These are phyloP conservation scores for Troides oblongomaculatus DNA, from an alignment of 2,888 invertebrate species.

Conservation along the genomic window DNA sequence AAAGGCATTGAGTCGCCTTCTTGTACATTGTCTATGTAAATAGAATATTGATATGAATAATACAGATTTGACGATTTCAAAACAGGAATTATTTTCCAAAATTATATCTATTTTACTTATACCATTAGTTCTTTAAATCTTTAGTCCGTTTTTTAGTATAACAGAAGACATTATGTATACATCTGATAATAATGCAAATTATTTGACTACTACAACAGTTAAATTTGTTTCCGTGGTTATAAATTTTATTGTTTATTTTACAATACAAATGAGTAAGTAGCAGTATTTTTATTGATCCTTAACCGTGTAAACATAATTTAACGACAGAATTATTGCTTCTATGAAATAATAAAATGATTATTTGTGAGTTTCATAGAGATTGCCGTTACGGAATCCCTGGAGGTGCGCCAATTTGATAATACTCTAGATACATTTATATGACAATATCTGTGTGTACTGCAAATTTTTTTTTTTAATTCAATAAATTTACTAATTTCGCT, in stretches of 20 bases:
- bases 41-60: too few relatives aligned
- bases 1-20: too few relatives aligned
- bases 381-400: slow-evolving; percentile 6
- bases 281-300: background rate
- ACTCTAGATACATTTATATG: slow-evolving; percentile 14
- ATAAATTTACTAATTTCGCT: slow-evolving; percentile 1
- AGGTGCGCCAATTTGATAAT: slow-evolving; percentile 5
- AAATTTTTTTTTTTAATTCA: too few relatives aligned
- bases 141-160: too few relatives aligned
- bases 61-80: too few relatives aligned
- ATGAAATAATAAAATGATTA: slow-evolving; percentile 5
- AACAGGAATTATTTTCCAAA: too few relatives aligned
- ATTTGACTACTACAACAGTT: background rate
- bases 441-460: background rate
- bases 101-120: too few relatives aligned
- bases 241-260: background rate
- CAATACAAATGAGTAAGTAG: background rate
- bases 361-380: slow-evolving; percentile 1
- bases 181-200: too few relatives aligned
- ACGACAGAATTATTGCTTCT: slow-evolving; percentile 6
- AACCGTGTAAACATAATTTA: background rate
- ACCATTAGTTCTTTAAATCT: too few relatives aligned
- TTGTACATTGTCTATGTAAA: too few relatives aligned
- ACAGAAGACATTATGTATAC: too few relatives aligned
- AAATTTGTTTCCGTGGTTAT: background rate